Percentiles rank a stretch among this genome's conserved stretches.
phyloP scores from a whole-genome alignment of 2,113 vertebrate genomes.

The Penelope pileata region DNA sequence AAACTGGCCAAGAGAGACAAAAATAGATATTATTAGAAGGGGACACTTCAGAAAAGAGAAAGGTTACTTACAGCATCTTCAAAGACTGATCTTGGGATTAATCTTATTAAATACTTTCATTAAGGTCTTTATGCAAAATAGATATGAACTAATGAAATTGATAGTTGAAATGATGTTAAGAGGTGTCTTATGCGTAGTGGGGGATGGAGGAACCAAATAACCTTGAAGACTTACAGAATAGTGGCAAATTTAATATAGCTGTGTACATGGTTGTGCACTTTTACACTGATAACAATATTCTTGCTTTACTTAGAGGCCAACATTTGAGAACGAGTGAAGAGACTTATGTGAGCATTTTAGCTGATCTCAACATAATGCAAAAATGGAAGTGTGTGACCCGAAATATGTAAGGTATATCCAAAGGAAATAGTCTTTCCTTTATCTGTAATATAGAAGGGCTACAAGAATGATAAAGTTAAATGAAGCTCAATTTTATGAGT shows the following conservation, averaged over 20 bases:
- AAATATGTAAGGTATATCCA: background rate
- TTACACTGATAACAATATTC: background rate
- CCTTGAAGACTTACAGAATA: background rate
- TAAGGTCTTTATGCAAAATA: background rate
- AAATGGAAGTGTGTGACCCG: background rate
- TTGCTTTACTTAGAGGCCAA: background rate
- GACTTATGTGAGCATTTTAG: background rate
- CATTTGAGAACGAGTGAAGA: background rate
- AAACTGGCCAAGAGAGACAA: background rate
- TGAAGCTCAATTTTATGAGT: background rate
- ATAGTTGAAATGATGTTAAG: background rate
- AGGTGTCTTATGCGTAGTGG: accelerated
- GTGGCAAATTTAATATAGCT: background rate
- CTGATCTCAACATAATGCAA: background rate
- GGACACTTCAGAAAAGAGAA: background rate
- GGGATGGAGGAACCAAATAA: background rate
- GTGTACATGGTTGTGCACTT: background rate
- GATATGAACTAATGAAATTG: background rate
- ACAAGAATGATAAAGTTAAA: background rate
- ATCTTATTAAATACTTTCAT: background rate
- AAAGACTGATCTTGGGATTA: background rate
- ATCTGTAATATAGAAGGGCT: background rate
- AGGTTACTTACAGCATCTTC: background rate
- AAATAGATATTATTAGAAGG: background rate
- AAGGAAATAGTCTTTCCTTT: background rate